phyloP scores from a whole-genome alignment of 2,888 invertebrate genomes.

The Eupeodes luniger region DNA sequence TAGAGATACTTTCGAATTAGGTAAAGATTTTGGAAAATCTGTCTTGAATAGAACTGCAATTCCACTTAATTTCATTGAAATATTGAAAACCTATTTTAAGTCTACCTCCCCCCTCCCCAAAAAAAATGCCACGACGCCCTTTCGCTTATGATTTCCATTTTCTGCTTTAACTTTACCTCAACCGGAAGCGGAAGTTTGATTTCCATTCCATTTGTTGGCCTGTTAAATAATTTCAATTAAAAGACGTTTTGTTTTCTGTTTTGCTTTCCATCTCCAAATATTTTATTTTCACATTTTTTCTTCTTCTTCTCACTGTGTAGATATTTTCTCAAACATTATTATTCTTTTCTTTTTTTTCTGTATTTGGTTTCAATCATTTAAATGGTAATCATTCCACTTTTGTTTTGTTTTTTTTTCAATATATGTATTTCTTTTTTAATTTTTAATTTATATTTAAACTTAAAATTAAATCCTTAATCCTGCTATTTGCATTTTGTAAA shows the following conservation, averaged over 20 bases:
- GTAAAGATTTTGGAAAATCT: too few relatives aligned
- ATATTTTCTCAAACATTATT: conserved; percentile 54
- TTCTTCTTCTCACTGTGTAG: conserved; percentile 24
- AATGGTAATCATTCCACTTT: conserved; percentile 39
- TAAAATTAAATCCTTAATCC: conserved; percentile 34
- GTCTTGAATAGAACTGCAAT: too few relatives aligned
- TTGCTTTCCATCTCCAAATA: conserved; percentile 74
- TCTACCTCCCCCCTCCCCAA: too few relatives aligned
- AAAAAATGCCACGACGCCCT: too few relatives aligned
- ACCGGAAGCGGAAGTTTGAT: too few relatives aligned
- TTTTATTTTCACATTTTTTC: conserved; percentile 60
- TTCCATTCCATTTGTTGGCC: too few relatives aligned
- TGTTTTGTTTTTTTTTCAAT: conserved; percentile 6
- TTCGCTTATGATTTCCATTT: too few relatives aligned
- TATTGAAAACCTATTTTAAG: too few relatives aligned
- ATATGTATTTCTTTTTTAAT: conserved; percentile 16
- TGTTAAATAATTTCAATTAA: neutral
- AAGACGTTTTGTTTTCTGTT: conserved; percentile 46
- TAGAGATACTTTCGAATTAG: too few relatives aligned
- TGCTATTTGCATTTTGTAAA: conserved; percentile 63
- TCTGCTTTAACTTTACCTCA: too few relatives aligned
- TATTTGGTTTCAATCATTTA: conserved; percentile 53
- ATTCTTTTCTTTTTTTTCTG: neutral
- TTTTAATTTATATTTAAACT: conserved; percentile 23
- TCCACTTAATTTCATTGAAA: too few relatives aligned